Base-by-base conservation (phyloP, 1,140 invertebrate genomes). In the Cyclina sinensis region DNA sequence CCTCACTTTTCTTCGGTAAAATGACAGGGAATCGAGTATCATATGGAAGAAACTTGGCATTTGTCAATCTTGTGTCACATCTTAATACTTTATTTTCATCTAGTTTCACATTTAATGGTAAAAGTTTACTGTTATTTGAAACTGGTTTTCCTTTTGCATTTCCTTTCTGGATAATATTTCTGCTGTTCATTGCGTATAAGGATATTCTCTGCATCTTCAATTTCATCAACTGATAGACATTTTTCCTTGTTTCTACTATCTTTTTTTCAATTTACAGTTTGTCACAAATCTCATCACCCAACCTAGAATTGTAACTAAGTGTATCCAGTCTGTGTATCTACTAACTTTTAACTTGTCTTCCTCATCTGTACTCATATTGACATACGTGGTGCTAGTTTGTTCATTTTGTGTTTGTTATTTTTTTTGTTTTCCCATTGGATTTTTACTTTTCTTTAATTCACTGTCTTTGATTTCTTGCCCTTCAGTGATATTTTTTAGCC, bases 31-130 rank as follows among this genome's bases (percentile, higher is more conserved):
- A 54, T 35, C 65, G 18, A 2, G n/a, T 30, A 27, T 73, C 32
- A 73, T 62, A 65, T 35, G 80, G 39, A 18, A 82, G 39, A 39
- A 37, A 82, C 24, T 32, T 46, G 7, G 80, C 80, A 65, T 82
- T 11, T 43, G 24, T 62, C 21, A 82, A 35, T 65, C 80, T n/a
- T n/a, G n/a, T n/a, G n/a, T n/a, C n/a, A n/a, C n/a, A n/a, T n/a
- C n/a, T n/a, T n/a, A n/a, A n/a, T n/a, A n/a, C n/a, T n/a, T n/a
- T n/a, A n/a, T n/a, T n/a, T n/a, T n/a, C n/a, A n/a, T n/a, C n/a
- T n/a, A n/a, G n/a, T n/a, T n/a, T n/a, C n/a, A n/a, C n/a, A n/a
- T n/a, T n/a, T n/a, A n/a, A n/a, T n/a, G n/a, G n/a, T n/a, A n/a
- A n/a, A n/a, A n/a, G n/a, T n/a, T n/a, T n/a, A n/a, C n/a, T n/a